These are phyloP conservation scores for Styela clava DNA, from an alignment of 23 tunicate species.

Conservation along the genomic window DNA sequence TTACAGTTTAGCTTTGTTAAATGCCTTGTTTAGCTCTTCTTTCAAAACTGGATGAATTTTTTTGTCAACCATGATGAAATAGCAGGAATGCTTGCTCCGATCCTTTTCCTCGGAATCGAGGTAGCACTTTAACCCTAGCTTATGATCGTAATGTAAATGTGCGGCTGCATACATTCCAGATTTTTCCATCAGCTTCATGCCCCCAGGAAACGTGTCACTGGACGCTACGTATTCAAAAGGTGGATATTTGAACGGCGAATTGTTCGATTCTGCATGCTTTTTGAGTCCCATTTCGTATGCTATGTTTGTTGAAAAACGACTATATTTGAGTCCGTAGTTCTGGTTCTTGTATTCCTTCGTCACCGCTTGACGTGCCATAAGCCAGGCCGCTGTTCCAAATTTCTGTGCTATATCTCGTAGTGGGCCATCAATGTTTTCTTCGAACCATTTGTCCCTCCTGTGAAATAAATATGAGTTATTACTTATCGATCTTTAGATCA, in stretches of 20 bases:
- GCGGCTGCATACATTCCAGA: not conserved
- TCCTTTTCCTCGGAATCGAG: not conserved
- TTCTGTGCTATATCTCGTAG: not conserved
- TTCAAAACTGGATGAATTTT: not conserved
- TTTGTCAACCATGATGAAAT: not conserved
- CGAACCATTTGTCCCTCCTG: not conserved
- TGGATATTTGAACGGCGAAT: not conserved
- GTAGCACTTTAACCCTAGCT: not conserved
- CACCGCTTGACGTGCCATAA: not conserved
- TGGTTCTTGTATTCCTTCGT: not conserved
- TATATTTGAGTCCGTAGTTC: not conserved
- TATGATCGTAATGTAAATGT: not conserved
- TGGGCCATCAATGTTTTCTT: not conserved
- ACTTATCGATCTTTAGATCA: no score
- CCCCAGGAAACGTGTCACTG: not conserved
- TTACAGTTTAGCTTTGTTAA: no score
- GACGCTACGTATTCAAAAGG: not conserved
- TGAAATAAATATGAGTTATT: no score
- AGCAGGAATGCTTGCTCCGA: not conserved
- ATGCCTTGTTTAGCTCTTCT: not conserved
- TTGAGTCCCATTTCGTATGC: not conserved
- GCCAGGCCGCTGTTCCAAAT: not conserved
- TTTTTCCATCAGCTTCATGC: not conserved
- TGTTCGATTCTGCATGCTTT: not conserved
- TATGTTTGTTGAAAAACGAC: not conserved